Evolutionary conservation across 2,113 vertebrate genomes (phyloP).

Genomic region (Eulemur macaco): DNA sequence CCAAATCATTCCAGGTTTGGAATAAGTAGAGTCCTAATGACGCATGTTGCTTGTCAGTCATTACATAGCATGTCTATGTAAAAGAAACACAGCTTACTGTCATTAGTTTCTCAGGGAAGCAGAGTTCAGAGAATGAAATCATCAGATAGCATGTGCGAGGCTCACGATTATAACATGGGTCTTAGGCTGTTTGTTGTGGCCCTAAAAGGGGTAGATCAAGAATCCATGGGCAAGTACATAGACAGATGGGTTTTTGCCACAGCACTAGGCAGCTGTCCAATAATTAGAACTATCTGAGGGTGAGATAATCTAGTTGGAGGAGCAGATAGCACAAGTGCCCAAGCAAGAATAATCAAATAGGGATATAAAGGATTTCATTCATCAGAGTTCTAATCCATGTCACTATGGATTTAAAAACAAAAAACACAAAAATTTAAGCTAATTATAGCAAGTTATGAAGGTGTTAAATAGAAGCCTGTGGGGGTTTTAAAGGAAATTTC

Average conservation of each 20-base stretch:
- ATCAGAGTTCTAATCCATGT: neutral
- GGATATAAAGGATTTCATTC: neutral
- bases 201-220: neutral
- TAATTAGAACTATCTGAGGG: neutral
- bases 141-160: neutral
- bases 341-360: neutral
- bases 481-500: neutral
- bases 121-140: neutral
- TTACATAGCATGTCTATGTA: neutral
- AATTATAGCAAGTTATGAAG: neutral
- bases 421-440: neutral
- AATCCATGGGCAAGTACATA: neutral
- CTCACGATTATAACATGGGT: neutral
- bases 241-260: neutral
- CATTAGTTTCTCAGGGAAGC: neutral
- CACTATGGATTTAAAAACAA: neutral
- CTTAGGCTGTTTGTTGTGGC: too few species aligned
- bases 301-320: neutral
- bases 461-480: neutral
- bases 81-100: neutral
- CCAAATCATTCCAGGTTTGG: neutral
- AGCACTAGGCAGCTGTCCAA: neutral
- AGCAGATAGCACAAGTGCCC: neutral
- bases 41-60: neutral
- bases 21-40: neutral